Conservation (phyloP, 2,797 vertebrate species). For the Calcarius lapponicus region DNA sequence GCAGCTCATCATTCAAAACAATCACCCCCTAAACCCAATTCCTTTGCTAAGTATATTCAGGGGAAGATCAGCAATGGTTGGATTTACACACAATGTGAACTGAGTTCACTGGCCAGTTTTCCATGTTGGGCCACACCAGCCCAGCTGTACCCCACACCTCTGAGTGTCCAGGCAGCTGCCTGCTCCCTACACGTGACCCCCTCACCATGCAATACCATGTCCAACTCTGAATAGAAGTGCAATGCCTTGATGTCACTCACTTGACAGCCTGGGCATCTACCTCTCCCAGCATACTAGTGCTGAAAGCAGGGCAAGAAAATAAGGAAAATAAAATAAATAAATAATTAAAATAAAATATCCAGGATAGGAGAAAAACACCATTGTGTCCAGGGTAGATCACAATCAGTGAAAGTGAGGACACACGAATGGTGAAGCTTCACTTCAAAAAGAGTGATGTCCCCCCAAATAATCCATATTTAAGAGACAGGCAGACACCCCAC, state of each 20-base stretch:
- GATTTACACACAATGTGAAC: not conserved
- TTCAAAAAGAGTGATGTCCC: not conserved
- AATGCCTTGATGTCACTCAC: not conserved
- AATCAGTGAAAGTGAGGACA: not conserved
- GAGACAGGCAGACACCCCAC: not conserved
- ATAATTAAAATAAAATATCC: not conserved
- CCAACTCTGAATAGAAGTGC: not conserved
- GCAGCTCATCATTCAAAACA: conserved; percentile 62
- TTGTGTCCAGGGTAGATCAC: not conserved
- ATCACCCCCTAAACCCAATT: conserved; percentile 10
- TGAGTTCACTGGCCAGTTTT: not conserved
- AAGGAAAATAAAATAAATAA: not conserved
- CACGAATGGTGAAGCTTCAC: not conserved
- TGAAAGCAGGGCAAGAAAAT: not conserved
- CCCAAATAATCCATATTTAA: not conserved
- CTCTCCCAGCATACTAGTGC: not conserved
- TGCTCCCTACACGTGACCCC: accelerated
- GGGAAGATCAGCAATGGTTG: not conserved
- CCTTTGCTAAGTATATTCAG: not conserved
- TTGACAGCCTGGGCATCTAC: not conserved
- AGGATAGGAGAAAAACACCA: not conserved
- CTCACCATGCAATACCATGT: not conserved
- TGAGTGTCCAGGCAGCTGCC: not conserved
- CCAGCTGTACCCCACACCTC: not conserved
- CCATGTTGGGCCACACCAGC: not conserved